Base-by-base conservation (phyloP, 2,113 vertebrate genomes). In the Guaruba guarouba region DNA sequence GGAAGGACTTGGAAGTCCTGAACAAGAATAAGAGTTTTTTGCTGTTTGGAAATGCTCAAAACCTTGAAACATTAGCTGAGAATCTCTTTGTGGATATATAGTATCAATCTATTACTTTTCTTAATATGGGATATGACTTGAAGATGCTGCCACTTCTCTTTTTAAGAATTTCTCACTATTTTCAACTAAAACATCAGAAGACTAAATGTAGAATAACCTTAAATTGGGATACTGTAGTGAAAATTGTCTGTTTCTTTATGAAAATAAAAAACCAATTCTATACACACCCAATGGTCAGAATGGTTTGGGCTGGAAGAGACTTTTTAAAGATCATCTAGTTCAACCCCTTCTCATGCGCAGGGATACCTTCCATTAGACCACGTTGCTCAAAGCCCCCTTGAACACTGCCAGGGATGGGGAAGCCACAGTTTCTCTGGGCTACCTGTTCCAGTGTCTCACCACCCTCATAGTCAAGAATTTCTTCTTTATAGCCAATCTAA, bases 261-360 rank as follows among this genome's bases (percentile, higher is more conserved):
- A 35, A 4, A 31, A 64, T 57, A 74, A 22, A 17, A 31, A 3
- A 27, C 4, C 7, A 74, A 17, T 46, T 74, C 17, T 35, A 10
- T 52, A 29, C 28, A 69, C 5, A 44, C 1, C 5, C 15, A 79
- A 17, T 27, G 22, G 5, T 73, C 68, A 69, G n/a, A 78, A 78
- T 39, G 1, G 10, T 41, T 78, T 69, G 31, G 17, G 27, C 25
- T 75, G 39, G 17, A 89, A 69, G 19, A 15, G 20, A 25, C 17
- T 76, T 63, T 64, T 39, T 54, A 44, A 74, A 64, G 17, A 69
- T 14, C 61, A 49, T 11, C 14, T 15, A 17, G 12, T 63, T 19
- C 31, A 48, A 13, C 0, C 0, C 18, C 23, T 2, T 22, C 27
- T 44, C 22, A 13, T 9, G 25, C 13, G 6, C 69, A 64, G 27